Base-by-base conservation (phyloP, 1,140 invertebrate genomes). In the Andrena cerasifolii region DNA sequence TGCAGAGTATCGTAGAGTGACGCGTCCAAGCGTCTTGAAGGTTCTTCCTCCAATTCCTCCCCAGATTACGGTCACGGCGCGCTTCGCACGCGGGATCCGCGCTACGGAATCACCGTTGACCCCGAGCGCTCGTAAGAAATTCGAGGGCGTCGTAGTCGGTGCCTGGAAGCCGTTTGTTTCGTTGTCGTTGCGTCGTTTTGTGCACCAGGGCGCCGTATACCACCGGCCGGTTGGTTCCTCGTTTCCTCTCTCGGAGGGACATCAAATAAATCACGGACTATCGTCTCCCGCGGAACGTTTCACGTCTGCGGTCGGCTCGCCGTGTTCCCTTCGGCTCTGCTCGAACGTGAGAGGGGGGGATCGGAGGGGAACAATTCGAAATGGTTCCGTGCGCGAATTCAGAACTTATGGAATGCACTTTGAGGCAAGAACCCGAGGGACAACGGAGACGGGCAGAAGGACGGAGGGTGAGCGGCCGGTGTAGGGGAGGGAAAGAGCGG, bases 151-250 rank as follows among this genome's bases (percentile, higher is more conserved):
- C 72, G 67, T 58, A 49, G 58, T 47, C 68, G 51, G 51, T 56
- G 71, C 66, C 68, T 70, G 82, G 49, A 83, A 83, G 65, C 67
- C 81, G 81, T 84, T 83, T 76, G 66, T 79, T 82, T 83, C 43
- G 67, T 71, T 73, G 72, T 78, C 73, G 79, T 70, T 58, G 67
- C 67, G 74, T 80, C 61, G 81, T 83, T 83, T 84, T 66, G 77
- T 56, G 63, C 33, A 76, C 58, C n/a, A 26, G 68, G 56, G 74
- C 51, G 71, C 49, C 71, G 72, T 72, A 59, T 76, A 53, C 81
- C 56, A 61, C 47, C 58, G 43, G 47, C 49, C 21, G 40, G 49
- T 28, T 16, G 61, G 70, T 71, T 75, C 66, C 49, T 68, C 71
- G 59, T 80, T 83, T 84, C 43, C 67, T 67, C 61, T 68, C 78